These are phyloP conservation scores for Plebejus melissa DNA, from an alignment of 2,888 invertebrate species.

Conservation along the genomic window DNA sequence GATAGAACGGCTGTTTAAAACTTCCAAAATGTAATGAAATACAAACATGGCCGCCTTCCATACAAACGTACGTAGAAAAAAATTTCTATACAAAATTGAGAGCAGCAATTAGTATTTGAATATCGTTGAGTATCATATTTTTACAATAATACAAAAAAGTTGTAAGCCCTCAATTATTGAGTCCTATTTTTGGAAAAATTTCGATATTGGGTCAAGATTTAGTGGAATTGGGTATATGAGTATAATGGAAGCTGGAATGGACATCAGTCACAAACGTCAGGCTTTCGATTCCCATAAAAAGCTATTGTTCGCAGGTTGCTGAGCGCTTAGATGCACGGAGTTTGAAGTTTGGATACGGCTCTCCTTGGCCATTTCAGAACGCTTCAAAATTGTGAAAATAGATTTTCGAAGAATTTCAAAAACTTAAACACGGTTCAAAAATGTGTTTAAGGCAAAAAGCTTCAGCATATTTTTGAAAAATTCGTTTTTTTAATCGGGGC, in stretches of 20 bases:
- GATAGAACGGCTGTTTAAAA: too few species aligned
- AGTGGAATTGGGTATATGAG: background rate
- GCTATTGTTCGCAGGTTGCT: slow-evolving; percentile 56
- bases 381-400: background rate
- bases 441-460: too few species aligned
- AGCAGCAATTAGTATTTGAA: too few species aligned
- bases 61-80: too few species aligned
- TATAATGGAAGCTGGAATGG: slow-evolving; percentile 40
- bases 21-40: too few species aligned
- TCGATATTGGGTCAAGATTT: slow-evolving; percentile 12
- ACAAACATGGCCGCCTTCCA: too few species aligned
- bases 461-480: too few species aligned
- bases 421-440: too few species aligned
- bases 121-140: background rate
- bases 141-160: background rate
- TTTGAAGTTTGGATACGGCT: slow-evolving; percentile 42
- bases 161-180: background rate
- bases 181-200: background rate
- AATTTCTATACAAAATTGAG: too few species aligned
- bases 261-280: slow-evolving; percentile 59
- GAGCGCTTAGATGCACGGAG: slow-evolving; percentile 40
- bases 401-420: too few species aligned
- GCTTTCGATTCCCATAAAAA: slow-evolving; percentile 60
- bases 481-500: too few species aligned
- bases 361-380: background rate